These are phyloP conservation scores for Hydrochoerus hydrochaeris DNA, from an alignment of 2,113 vertebrate species.

Conservation along the genomic window DNA sequence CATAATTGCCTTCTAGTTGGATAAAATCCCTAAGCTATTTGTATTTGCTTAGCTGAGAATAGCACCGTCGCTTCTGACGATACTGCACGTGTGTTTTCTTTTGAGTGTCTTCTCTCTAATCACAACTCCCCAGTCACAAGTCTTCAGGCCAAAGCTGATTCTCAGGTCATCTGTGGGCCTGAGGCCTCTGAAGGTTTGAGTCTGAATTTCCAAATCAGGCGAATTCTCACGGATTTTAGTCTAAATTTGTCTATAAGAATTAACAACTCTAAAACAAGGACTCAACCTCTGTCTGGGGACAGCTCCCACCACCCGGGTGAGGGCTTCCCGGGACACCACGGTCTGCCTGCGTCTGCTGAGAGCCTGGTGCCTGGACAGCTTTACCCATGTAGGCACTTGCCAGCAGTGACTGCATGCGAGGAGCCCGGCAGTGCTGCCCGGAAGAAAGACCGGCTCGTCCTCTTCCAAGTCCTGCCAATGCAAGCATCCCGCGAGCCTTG, in stretches of 20 bases:
- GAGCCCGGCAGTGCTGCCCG: not conserved
- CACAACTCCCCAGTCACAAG: not conserved
- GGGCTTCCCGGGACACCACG: not conserved
- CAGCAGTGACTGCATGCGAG: not conserved
- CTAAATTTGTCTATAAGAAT: not conserved
- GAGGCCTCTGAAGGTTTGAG: not conserved
- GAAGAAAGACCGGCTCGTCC: not conserved
- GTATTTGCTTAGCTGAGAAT: not conserved
- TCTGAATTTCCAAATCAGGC: not conserved
- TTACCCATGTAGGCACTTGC: not conserved
- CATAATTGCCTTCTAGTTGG: not conserved
- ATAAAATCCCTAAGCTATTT: not conserved
- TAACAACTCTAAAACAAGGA: not conserved
- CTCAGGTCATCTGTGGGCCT: not conserved
- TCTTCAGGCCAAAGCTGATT: not conserved
- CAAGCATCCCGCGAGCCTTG: not conserved
- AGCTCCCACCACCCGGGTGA: no score
- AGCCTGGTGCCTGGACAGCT: not conserved
- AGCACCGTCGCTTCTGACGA: not conserved
- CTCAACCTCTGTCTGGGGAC: not conserved
- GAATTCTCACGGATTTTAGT: not conserved
- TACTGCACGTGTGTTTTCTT: not conserved
- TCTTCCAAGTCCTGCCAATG: not conserved
- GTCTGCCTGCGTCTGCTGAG: rapidly evolving
- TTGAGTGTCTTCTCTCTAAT: not conserved